Base-by-base conservation (phyloP, 2,113 vertebrate genomes). In the Paradoxurus hermaphroditus region DNA sequence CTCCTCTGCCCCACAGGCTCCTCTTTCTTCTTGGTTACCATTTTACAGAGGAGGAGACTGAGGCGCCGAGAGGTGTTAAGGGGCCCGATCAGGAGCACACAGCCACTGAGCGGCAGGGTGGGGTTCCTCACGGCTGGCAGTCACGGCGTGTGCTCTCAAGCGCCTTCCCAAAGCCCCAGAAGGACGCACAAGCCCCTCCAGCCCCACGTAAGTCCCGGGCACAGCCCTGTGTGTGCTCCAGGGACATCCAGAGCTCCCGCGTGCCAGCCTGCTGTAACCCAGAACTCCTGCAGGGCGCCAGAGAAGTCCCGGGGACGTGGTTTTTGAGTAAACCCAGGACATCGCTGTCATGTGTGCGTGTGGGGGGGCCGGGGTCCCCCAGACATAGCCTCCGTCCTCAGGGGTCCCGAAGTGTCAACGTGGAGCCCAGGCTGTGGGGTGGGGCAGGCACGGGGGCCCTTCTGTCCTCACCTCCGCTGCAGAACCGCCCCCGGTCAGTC, bases 211-310 rank as follows among this genome's bases (percentile, higher is more conserved):
- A 31, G 56, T 21, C 23, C 21, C 29, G 1, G 9, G 46, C 31
- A 4, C 31, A 36, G 84, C 46, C 19, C 46, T 49, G 18, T 4
- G 1, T 0, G 3, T 7, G 31, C 36, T 27, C 77, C n/a, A 3
- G 10, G 44, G 36, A 51, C 18, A 25, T 36, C 51, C 12, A 13
- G 41, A 31, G 29, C 7, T 9, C 41, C 77, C 0, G 14, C 16
- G 46, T 7, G 4, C 39, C 9, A 53, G 44, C 13, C 79, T 49
- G 8, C 25, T 11, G 25, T 27, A 51, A 51, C 93, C 49, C 41
- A 11, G 18, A 5, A 10, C 23, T 18, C 85, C 29, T 1, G 0
- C n/a, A 44, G 25, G 3, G 4, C 25, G 12, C 1, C 3, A 39
- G 31, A 83, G 75, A 46, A 88, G 12, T 4, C 44, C 51, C 78